Evolutionary conservation across 2,797 vertebrate species (phyloP).

Genomic region (Numenius phaeopus): DNA sequence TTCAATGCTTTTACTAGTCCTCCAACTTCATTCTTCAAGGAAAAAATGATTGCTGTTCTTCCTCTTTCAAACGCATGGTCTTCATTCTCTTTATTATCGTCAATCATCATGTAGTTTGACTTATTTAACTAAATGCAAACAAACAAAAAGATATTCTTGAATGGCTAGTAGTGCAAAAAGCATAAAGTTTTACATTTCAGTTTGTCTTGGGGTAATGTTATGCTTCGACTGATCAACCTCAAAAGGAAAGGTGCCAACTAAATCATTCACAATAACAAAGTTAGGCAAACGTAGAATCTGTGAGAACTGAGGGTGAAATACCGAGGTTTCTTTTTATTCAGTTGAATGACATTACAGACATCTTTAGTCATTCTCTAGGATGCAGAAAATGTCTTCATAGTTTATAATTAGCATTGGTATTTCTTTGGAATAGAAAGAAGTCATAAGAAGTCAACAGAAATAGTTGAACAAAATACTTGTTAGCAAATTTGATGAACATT

Average conservation of each 20-base stretch:
- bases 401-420: neutral
- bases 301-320: neutral
- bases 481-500: neutral
- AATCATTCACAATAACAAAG: neutral
- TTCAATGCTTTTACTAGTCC: conserved; percentile 95
- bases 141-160: neutral
- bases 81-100: conserved; percentile 94
- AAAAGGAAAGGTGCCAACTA: neutral
- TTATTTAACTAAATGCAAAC: conserved; percentile 85
- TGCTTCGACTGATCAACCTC: neutral
- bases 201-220: neutral
- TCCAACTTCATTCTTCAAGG: conserved; percentile 97
- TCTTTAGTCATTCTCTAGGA: neutral
- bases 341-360: neutral
- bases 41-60: conserved; percentile 92
- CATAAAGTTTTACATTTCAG: neutral
- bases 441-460: neutral
- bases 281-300: neutral
- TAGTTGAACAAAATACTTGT: neutral
- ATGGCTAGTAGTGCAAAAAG: neutral
- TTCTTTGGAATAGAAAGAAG: neutral
- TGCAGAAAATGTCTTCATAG: neutral
- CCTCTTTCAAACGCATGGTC: conserved; percentile 83
- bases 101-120: conserved; percentile 88
- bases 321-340: neutral